A percentile compares a stretch with the other conserved stretches of the same genome.
Evolutionary conservation across 2,888 invertebrate genomes (phyloP).

Genomic region (Neria commutata): DNA sequence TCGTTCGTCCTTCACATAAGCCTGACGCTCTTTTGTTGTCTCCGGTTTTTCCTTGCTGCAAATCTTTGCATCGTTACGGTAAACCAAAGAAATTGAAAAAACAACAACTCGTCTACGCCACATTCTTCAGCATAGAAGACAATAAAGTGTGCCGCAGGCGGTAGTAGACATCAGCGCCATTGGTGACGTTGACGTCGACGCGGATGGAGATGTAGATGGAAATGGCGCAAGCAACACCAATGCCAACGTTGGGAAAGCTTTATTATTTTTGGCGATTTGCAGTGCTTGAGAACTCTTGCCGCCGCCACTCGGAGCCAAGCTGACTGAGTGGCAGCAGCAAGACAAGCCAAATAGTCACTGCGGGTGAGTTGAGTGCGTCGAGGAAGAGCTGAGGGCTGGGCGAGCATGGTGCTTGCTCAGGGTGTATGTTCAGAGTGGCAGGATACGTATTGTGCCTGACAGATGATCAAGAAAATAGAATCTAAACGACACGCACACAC

Average conservation of each 20-base stretch:
- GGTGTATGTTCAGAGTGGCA: too few species aligned
- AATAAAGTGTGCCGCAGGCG: too few species aligned
- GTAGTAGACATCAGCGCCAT: too few species aligned
- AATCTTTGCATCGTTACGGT: neutral
- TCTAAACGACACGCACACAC: conserved; percentile 17
- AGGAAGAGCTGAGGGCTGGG: too few species aligned
- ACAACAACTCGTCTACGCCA: neutral
- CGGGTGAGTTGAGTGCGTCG: too few species aligned
- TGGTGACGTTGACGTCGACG: too few species aligned
- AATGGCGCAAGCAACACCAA: neutral
- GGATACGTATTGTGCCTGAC: conserved; percentile 26
- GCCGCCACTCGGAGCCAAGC: neutral
- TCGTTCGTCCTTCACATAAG: neutral
- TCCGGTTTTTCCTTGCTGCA: neutral
- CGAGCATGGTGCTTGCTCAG: neutral
- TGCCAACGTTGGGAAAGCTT: neutral
- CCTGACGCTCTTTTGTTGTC: neutral
- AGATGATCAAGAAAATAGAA: conserved; percentile 31
- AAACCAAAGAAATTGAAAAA: conserved; percentile 6
- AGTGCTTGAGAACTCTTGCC: neutral
- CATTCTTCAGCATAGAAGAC: neutral
- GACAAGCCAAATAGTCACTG: neutral
- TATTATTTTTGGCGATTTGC: neutral
- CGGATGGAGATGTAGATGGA: too few species aligned
- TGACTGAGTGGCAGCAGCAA: neutral